Evolutionary conservation across 2,797 vertebrate genomes (phyloP), one percentile per base, ranked within the genome.

Genomic region (Semotilus atromaculatus): DNA sequence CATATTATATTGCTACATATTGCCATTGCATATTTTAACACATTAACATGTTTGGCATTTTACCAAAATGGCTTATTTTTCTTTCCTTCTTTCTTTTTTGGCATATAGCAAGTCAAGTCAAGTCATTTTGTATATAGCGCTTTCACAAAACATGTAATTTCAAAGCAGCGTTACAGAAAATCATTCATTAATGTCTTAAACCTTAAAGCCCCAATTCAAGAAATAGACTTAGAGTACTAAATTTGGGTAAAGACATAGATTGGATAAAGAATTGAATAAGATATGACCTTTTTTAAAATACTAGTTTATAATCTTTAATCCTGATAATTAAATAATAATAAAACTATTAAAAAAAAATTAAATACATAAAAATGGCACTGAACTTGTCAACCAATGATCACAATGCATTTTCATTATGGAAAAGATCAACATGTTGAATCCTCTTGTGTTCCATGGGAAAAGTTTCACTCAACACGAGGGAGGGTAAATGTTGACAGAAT

Each of bases 401-500:
- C 38, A 9, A 31, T 43, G 38, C 1, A 6, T 66, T 66, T 64
- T 79, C 40, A 66, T 55, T 75, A 2, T 36, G 43, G 36, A 11
- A 77, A 48, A 51, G 23, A 67, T 51, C 18, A 80, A 8, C 29
- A n/a, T 45, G 26, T 48, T 79, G 23, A 60, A 29, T 26, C 7
- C 19, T 36, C 51, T 26, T 68, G 40, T 66, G 78, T 51, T 68
- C 13, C 78, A 67, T 80, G 62, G 13, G 62, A 68, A 80, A 67
- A n/a, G 62, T 10, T 80, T 66, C 62, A 68, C 62, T 80, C 62
- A 48, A 34, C 31, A 67, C 7, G 14, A 51, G 62, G 43, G 43
- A 79, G 40, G 26, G 75, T 13, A 19, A 40, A 78, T 43, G 55
- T 62, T 62, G 60, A 48, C 60, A 79, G 38, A n/a, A 45, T 34